A percentile compares a stretch with the other conserved stretches of the same genome.
These are phyloP conservation scores for Ictalurus furcatus DNA, from an alignment of 2,113 vertebrate species.

Conservation along the genomic window DNA sequence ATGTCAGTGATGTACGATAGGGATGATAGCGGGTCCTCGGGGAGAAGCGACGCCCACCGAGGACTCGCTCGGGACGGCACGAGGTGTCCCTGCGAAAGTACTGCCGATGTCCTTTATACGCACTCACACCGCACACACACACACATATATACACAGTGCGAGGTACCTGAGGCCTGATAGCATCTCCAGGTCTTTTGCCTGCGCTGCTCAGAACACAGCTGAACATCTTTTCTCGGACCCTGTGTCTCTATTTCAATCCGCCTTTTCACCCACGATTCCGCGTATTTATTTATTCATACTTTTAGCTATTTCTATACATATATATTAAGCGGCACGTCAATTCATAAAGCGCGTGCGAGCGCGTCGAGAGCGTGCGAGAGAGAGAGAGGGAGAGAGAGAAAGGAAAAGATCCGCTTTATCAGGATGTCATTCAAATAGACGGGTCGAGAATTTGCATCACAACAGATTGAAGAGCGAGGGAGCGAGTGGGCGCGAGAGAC, in stretches of 20 bases:
- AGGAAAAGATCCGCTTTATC: conserved; percentile 85
- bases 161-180: conserved; percentile 50
- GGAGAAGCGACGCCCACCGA: conserved; percentile 71
- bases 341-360: conserved; percentile 71
- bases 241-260: not conserved
- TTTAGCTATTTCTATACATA: conserved; percentile 54
- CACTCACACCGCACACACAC: conserved; percentile 20
- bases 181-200: conserved; percentile 37
- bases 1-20: conserved; percentile 88
- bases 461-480: conserved; percentile 76
- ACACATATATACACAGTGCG: not conserved
- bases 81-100: conserved; percentile 3
- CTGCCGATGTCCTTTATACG: conserved; percentile 7
- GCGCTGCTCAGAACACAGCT: conserved; percentile 53
- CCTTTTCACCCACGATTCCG: not conserved
- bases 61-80: conserved; percentile 19
- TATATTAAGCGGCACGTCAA: conserved; percentile 75
- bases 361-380: conserved; percentile 14
- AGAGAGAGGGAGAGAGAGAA: conserved; percentile 56
- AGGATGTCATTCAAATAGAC: conserved; percentile 97
- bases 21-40: conserved; percentile 79
- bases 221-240: conserved; percentile 66
- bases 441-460: conserved; percentile 97
- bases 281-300: conserved; percentile 1
- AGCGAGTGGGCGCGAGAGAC: conserved; percentile 75